phyloP scores from a whole-genome alignment of 2,888 invertebrate genomes.

The Sesamia inferens region DNA sequence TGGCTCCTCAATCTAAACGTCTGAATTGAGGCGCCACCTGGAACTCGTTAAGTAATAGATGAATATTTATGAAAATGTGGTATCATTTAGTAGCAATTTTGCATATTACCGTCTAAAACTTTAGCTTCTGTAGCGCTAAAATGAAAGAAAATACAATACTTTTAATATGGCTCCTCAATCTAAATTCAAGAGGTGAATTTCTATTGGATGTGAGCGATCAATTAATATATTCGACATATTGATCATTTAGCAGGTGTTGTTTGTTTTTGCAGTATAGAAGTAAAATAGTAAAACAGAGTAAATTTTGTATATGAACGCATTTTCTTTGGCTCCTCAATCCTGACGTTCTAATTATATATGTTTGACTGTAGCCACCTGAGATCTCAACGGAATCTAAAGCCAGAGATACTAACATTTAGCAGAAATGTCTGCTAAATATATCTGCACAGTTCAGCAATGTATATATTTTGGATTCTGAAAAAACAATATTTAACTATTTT shows the following conservation, averaged over 20 bases:
- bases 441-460: too few species aligned
- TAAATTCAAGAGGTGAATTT: neutral
- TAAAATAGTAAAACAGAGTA: neutral
- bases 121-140: too few species aligned
- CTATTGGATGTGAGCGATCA: neutral
- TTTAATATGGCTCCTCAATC: too few species aligned
- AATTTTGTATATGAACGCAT: conserved; percentile 1
- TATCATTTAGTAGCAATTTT: neutral
- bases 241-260: neutral
- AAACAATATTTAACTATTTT: too few species aligned
- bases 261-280: neutral
- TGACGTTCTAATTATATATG: too few species aligned
- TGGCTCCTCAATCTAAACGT: neutral
- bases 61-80: neutral
- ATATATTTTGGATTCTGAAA: too few species aligned
- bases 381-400: too few species aligned
- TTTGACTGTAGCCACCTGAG: too few species aligned
- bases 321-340: too few species aligned
- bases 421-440: too few species aligned
- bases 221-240: neutral
- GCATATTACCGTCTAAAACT: neutral
- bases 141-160: too few species aligned
- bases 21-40: neutral
- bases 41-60: neutral
- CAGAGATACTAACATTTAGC: too few species aligned